Conservation (phyloP, 1,140 invertebrate genomes). For the Drosophila ananassae region DNA sequence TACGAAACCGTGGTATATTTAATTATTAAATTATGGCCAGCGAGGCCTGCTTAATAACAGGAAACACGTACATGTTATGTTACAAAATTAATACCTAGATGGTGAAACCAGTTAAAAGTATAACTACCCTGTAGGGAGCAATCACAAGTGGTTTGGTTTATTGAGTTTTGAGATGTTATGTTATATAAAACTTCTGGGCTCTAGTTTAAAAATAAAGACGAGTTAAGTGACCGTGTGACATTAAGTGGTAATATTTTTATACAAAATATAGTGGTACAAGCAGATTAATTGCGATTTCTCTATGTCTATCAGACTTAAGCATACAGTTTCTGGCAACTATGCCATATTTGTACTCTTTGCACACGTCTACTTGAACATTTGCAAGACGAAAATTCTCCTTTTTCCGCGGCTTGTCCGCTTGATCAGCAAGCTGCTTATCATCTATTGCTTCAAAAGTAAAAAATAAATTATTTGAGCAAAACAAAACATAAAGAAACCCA, state of each 20-base stretch:
- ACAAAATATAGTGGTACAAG: too few species aligned
- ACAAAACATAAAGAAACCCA: background rate
- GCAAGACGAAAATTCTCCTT: too few species aligned
- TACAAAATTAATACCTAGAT: constrained; percentile 5
- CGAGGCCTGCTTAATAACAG: constrained; percentile 27
- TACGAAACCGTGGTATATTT: constrained; percentile 6
- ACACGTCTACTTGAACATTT: too few species aligned
- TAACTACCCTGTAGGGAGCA: constrained; percentile 13
- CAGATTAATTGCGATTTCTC: too few species aligned
- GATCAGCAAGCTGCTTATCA: too few species aligned
- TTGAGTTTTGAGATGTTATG: background rate
- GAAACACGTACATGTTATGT: constrained; percentile 29
- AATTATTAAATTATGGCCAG: constrained; percentile 8
- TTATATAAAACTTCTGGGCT: background rate
- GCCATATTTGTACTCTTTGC: too few species aligned
- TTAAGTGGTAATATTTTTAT: too few species aligned
- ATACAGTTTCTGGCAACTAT: too few species aligned
- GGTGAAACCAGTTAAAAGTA: constrained; percentile 30
- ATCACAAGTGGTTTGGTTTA: background rate
- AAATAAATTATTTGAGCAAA: background rate
- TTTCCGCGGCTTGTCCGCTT: too few species aligned
- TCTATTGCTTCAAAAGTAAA: background rate
- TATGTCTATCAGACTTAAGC: too few species aligned
- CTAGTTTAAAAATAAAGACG: too few species aligned
- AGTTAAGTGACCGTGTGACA: too few species aligned